These are phyloP conservation scores for Larimichthys crocea DNA, from an alignment of 2,113 vertebrate genomes.

Conservation along the genomic window DNA sequence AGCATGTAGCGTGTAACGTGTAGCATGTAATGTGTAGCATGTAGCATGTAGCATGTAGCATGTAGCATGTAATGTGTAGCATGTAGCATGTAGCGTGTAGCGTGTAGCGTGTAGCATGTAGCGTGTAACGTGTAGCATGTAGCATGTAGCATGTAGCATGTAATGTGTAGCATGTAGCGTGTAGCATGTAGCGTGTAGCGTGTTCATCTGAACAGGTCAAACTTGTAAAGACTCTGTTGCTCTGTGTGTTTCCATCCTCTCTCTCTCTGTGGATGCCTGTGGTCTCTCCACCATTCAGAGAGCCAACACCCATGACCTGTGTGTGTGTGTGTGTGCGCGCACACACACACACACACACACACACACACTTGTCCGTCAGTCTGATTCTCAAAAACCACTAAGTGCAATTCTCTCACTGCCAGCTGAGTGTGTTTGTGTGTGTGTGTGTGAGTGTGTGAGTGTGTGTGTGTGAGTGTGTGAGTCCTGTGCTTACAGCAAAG, in stretches of 20 bases:
- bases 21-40: too few species aligned
- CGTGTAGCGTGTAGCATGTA: too few species aligned
- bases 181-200: too few species aligned
- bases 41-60: too few species aligned
- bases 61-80: too few species aligned
- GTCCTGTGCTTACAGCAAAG: conserved; percentile 35
- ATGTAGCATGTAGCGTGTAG: too few species aligned
- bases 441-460: too few species aligned
- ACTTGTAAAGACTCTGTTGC: neutral
- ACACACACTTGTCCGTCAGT: neutral
- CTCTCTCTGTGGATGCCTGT: conserved; percentile 28
- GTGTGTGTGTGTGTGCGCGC: neutral
- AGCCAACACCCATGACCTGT: conserved; percentile 51
- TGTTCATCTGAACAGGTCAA: too few species aligned
- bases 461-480: neutral
- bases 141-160: too few species aligned
- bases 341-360: conserved; percentile 24
- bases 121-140: too few species aligned
- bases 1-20: too few species aligned
- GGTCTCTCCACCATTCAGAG: conserved; percentile 13
- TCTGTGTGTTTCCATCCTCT: neutral
- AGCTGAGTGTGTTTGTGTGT: neutral
- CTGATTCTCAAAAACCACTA: neutral
- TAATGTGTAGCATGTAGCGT: too few species aligned
- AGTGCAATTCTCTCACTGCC: neutral